phyloP scores from a whole-genome alignment of 2,888 invertebrate genomes.

The Tachina lurida region DNA sequence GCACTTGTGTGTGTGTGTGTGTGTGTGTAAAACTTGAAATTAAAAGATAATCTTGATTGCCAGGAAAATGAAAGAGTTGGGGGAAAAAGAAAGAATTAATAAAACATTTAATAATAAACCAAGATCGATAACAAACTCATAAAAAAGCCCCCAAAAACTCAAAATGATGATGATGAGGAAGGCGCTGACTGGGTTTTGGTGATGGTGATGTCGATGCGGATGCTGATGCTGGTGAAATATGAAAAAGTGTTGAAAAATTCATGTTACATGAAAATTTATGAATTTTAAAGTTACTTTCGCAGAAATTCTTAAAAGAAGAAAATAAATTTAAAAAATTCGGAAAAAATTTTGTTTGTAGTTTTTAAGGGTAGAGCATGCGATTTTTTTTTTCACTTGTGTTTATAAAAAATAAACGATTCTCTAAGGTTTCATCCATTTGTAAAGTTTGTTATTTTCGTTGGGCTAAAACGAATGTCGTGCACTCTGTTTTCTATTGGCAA shows the following conservation, averaged over 20 bases:
- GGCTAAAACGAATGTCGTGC: neutral
- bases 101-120: constrained; percentile 67
- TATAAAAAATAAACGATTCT: neutral
- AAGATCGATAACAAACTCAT: constrained; percentile 51
- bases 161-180: constrained; percentile 21
- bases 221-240: constrained; percentile 57
- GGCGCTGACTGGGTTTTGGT: neutral
- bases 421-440: neutral
- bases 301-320: constrained; percentile 18
- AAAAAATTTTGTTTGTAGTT: neutral
- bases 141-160: constrained; percentile 38
- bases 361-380: too few relatives aligned
- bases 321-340: constrained; percentile 13
- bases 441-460: neutral
- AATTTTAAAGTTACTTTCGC: constrained; percentile 55
- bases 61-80: neutral
- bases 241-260: constrained; percentile 64
- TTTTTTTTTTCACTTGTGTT: neutral
- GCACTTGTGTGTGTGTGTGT: neutral
- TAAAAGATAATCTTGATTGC: constrained; percentile 67
- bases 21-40: constrained; percentile 60
- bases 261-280: constrained; percentile 58
- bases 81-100: constrained; percentile 56
- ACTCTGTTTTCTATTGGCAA: neutral
- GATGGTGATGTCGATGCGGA: neutral